phyloP scores from a whole-genome alignment of 2,113 vertebrate genomes.

The Struthio camelus region DNA sequence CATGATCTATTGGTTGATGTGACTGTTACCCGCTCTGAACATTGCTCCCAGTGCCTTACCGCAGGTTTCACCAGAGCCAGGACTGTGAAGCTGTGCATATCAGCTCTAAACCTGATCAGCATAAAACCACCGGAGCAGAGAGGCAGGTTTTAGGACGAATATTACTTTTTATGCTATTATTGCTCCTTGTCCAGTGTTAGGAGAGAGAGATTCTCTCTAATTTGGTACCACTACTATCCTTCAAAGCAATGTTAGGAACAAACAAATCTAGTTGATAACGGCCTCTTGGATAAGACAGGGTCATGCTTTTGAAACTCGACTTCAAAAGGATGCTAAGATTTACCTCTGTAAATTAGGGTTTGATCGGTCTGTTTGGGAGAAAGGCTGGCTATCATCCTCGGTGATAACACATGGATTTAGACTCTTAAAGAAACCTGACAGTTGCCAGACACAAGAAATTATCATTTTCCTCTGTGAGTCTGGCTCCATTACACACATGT shows the following conservation, averaged over 20 bases:
- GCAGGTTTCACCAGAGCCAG: slow-evolving; percentile 40
- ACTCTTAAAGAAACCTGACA: slow-evolving; percentile 24
- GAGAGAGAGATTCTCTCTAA: neutral
- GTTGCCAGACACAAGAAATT: slow-evolving; percentile 13
- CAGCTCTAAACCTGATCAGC: neutral
- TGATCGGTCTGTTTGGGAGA: neutral
- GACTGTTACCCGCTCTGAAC: slow-evolving; percentile 61
- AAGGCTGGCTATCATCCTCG: neutral
- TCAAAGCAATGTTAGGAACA: neutral
- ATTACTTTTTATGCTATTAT: neutral
- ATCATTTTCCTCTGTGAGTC: slow-evolving; percentile 20
- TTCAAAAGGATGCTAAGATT: neutral
- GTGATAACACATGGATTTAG: slow-evolving; percentile 1
- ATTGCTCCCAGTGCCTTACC: slow-evolving; percentile 30
- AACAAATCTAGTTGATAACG: neutral
- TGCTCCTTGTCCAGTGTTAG: neutral
- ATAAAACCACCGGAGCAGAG: neutral
- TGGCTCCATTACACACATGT: slow-evolving; percentile 1
- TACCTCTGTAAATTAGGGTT: neutral
- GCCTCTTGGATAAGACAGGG: neutral
- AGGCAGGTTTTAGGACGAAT: neutral
- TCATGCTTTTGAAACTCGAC: neutral
- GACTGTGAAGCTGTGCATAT: neutral
- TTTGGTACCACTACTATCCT: neutral
- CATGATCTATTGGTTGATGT: slow-evolving; percentile 68